Conservation (phyloP, 2,888 invertebrate species). For the Plusia festucae region DNA sequence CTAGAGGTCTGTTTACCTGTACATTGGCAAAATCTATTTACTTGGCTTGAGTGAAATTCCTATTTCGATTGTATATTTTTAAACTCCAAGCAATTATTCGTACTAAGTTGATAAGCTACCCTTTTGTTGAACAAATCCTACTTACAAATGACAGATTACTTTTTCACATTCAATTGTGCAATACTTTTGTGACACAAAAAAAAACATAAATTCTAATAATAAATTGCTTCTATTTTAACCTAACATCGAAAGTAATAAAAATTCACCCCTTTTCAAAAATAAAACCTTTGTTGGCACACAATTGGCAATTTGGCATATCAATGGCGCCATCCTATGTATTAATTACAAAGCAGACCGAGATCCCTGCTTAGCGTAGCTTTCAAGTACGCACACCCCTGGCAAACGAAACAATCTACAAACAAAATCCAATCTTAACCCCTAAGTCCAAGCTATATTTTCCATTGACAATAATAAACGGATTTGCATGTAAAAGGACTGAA, state of each 20-base stretch:
- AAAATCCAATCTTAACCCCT: constrained; percentile 56
- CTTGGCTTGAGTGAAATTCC: too few relatives aligned
- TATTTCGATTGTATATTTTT: too few relatives aligned
- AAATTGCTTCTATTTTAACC: constrained; percentile 31
- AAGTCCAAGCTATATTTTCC: constrained; percentile 59
- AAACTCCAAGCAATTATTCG: too few relatives aligned
- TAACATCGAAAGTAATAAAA: constrained; percentile 48
- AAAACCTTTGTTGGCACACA: constrained; percentile 69
- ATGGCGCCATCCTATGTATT: constrained; percentile 84
- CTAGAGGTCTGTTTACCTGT: too few relatives aligned
- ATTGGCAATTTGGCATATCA: constrained; percentile 84
- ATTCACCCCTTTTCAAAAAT: constrained; percentile 54
- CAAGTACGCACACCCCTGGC: constrained; percentile 79
- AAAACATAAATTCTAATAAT: constrained; percentile 32
- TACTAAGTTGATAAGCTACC: not conserved
- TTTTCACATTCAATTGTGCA: constrained; percentile 1
- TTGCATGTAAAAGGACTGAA: constrained; percentile 75
- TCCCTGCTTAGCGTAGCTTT: constrained; percentile 79
- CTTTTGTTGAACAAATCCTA: not conserved
- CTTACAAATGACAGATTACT: not conserved
- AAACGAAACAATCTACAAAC: constrained; percentile 48
- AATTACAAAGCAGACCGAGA: constrained; percentile 85
- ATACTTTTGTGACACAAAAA: constrained; percentile 6
- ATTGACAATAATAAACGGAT: constrained; percentile 62
- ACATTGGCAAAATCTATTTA: too few relatives aligned